These are phyloP conservation scores for Manis javanica DNA, from an alignment of 2,797 vertebrate species.

Conservation along the genomic window DNA sequence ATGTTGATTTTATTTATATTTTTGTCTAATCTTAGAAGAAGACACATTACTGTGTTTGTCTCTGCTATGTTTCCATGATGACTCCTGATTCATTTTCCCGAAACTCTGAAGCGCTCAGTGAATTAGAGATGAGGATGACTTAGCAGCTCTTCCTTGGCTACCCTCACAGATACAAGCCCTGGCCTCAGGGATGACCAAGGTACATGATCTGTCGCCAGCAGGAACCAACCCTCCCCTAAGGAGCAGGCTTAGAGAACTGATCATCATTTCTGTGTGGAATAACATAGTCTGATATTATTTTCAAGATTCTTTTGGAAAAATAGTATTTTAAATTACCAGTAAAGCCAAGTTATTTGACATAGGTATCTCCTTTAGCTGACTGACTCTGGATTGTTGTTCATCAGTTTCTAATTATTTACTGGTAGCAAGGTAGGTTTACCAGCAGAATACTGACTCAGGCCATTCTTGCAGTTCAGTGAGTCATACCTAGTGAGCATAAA, in stretches of 20 bases:
- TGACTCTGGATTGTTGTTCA: not conserved
- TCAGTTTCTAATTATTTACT: not conserved
- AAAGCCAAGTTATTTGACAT: not conserved
- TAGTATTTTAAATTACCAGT: not conserved
- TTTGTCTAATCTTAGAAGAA: slow-evolving; percentile 31
- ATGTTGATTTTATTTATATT: slow-evolving; percentile 1
- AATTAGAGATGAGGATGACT: not conserved
- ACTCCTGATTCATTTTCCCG: not conserved
- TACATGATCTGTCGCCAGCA: not conserved
- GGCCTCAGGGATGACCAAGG: not conserved
- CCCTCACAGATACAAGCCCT: not conserved
- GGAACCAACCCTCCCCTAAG: not conserved
- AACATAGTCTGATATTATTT: not conserved
- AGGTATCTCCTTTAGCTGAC: not conserved
- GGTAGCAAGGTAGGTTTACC: not conserved
- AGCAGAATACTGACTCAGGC: not conserved
- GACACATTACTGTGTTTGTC: not conserved
- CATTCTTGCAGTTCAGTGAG: not conserved
- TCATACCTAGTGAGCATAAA: not conserved
- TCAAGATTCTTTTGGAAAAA: not conserved
- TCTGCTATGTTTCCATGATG: not conserved
- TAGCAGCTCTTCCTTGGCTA: not conserved
- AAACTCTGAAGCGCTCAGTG: not conserved
- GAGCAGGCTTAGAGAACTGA: not conserved
- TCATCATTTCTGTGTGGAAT: not conserved